Evolutionary conservation across 2,113 vertebrate species (phyloP).

Genomic region (Chaetodon auriga): DNA sequence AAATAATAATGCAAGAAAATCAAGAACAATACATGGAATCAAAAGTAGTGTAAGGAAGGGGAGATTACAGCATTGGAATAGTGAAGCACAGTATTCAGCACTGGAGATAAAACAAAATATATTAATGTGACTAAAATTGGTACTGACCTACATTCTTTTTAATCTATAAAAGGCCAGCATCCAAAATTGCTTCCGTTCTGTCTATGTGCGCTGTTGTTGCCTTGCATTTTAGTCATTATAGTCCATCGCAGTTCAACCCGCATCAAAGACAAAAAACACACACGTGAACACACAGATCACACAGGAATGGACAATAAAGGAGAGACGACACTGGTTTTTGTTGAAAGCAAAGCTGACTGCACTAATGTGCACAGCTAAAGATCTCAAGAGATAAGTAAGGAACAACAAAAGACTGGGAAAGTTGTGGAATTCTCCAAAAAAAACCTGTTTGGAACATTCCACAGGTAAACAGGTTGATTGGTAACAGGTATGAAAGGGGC

Average conservation of each 20-base stretch:
- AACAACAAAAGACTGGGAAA: no score
- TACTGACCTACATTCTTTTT: background rate
- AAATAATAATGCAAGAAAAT: slow-evolving; percentile 11
- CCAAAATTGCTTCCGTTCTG: background rate
- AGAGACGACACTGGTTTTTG: background rate
- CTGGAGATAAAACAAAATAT: slow-evolving; percentile 15
- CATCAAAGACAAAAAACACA: slow-evolving; percentile 10
- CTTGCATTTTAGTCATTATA: slow-evolving; percentile 5
- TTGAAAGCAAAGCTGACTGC: background rate
- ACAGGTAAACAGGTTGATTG: no score
- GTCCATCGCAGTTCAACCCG: slow-evolving; percentile 5
- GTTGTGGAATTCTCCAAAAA: no score
- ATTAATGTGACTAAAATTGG: slow-evolving; percentile 16
- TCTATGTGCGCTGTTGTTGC: background rate
- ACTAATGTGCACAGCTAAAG: background rate
- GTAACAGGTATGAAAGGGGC: no score
- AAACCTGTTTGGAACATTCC: no score
- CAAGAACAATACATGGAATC: slow-evolving; percentile 23
- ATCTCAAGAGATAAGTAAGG: background rate
- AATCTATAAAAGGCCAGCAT: background rate
- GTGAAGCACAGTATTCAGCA: background rate
- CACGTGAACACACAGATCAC: background rate
- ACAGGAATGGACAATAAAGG: background rate
- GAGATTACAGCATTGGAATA: background rate
- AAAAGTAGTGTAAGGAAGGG: background rate